Percentiles rank a stretch among this genome's conserved stretches.
These are phyloP conservation scores for Hypsopygia costalis DNA, from an alignment of 2,888 invertebrate species.

Conservation along the genomic window DNA sequence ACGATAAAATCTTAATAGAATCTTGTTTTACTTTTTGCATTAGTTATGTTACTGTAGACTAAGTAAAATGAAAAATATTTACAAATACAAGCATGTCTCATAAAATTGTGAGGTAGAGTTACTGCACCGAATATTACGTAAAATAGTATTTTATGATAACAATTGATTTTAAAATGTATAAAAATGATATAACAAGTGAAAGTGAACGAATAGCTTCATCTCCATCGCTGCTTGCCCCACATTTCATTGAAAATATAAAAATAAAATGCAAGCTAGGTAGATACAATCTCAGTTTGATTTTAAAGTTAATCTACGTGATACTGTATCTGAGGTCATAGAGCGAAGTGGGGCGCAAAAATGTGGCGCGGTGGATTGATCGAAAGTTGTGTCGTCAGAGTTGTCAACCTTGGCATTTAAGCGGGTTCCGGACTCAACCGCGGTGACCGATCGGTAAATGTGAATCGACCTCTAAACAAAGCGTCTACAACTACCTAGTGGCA, in stretches of 20 bases:
- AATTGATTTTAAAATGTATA: too few relatives aligned
- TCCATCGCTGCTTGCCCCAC: not conserved
- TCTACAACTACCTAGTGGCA: not conserved
- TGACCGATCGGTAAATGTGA: slow-evolving; percentile 48
- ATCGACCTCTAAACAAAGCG: slow-evolving; percentile 46
- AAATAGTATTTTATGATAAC: too few relatives aligned
- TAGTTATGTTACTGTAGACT: too few relatives aligned
- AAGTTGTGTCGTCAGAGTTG: slow-evolving; percentile 79
- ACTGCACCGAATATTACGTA: too few relatives aligned
- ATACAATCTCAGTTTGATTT: not conserved
- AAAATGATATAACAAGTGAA: not conserved
- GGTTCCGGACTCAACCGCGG: slow-evolving; percentile 60
- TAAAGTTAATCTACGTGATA: slow-evolving; percentile 4
- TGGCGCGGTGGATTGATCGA: slow-evolving; percentile 69
- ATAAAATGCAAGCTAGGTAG: not conserved
- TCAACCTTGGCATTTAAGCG: slow-evolving; percentile 79
- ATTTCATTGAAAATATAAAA: too few relatives aligned
- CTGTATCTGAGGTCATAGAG: slow-evolving; percentile 18
- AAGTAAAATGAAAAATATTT: too few relatives aligned
- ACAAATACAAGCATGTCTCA: too few relatives aligned
- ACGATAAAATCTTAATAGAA: too few relatives aligned
- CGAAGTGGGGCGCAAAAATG: slow-evolving; percentile 72
- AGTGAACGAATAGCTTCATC: not conserved
- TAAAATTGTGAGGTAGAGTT: too few relatives aligned
- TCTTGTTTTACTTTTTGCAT: too few relatives aligned